Base-by-base conservation (phyloP, 92 coral and sea anemone species). In the Meandrina meandrites region DNA sequence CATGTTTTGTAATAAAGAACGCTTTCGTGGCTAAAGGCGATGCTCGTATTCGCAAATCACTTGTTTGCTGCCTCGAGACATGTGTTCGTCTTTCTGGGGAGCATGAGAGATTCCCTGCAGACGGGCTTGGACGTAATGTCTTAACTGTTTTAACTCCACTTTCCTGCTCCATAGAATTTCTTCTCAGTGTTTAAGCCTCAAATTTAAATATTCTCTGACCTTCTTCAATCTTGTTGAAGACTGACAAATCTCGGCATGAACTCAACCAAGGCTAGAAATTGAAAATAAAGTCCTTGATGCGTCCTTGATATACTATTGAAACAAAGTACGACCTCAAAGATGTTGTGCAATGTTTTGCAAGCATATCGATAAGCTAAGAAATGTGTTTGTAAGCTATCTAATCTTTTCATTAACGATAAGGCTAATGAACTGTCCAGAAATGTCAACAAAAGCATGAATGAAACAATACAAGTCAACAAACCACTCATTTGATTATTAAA, bases 391-490 rank as follows among this genome's bases (percentile, higher is more conserved):
- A 54, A 78, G 58, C 81, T 50, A 8, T 54, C 67, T 51, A 79
- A 57, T 79, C 82, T 79, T 51, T 31, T 28, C 47, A 27, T 45
- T 64, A 27, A 67, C 75, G 51, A 45, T 45, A 27, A n/a, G 37
- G 54, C 34, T 81, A 47, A 81, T 68, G 40, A 81, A 81, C 85
- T 81, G 85, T 68, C 64, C 56, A 15, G 64, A 30, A 67, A 68
- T 81, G 85, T 69, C 73, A 81, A 81, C 85, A 81, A 19, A 16
- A 27, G 7, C 76, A 15, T 27, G 10, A 18, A 8, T 81, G 22
- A 66, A 78, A 53, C 81, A 78, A 78, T 78, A 2, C 37, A 53
- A 31, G 37, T 64, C 68, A 81, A 81, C 58, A 81, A 80, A 45
- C 24, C 58, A 64, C 36, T 66, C 84, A 40, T 37, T 80, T 66